phyloP scores from a whole-genome alignment of 2,113 vertebrate genomes.

The Onychostoma macrolepis region DNA sequence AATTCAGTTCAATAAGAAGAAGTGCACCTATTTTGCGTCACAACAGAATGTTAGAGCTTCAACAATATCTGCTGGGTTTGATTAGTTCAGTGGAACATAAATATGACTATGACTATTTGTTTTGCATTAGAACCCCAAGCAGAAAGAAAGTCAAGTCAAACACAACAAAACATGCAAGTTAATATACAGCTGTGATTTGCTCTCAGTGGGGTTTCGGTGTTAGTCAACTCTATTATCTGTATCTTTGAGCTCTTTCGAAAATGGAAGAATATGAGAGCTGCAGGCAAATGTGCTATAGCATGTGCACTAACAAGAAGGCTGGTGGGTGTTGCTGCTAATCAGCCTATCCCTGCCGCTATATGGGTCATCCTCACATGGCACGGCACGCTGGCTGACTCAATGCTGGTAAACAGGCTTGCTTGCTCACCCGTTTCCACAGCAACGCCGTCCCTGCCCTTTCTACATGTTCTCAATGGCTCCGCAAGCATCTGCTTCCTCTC shows the following conservation, averaged over 20 bases:
- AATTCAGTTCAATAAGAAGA: background rate
- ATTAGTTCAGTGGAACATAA: background rate
- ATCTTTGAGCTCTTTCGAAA: background rate
- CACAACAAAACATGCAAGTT: background rate
- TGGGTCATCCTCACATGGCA: slow-evolving; percentile 53
- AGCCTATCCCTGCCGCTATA: slow-evolving; percentile 25
- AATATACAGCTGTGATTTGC: background rate
- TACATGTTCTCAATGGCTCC: slow-evolving; percentile 14
- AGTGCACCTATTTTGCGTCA: background rate
- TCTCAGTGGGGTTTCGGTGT: background rate
- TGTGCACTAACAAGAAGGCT: background rate
- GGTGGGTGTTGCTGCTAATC: slow-evolving; percentile 10
- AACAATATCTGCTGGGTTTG: background rate
- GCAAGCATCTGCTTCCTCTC: slow-evolving; percentile 40
- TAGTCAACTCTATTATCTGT: background rate
- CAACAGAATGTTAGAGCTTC: background rate
- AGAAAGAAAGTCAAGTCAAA: background rate
- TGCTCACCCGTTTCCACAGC: slow-evolving; percentile 50
- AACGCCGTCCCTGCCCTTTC: slow-evolving; percentile 46
- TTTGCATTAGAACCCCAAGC: background rate
- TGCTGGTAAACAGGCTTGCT: background rate
- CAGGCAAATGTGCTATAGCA: background rate
- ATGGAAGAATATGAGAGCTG: background rate
- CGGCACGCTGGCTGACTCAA: slow-evolving; percentile 46
- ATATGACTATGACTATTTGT: background rate